Evolutionary conservation across 64 coral and sea anemone genomes (phyloP).

Genomic region (Stylophora pistillata): DNA sequence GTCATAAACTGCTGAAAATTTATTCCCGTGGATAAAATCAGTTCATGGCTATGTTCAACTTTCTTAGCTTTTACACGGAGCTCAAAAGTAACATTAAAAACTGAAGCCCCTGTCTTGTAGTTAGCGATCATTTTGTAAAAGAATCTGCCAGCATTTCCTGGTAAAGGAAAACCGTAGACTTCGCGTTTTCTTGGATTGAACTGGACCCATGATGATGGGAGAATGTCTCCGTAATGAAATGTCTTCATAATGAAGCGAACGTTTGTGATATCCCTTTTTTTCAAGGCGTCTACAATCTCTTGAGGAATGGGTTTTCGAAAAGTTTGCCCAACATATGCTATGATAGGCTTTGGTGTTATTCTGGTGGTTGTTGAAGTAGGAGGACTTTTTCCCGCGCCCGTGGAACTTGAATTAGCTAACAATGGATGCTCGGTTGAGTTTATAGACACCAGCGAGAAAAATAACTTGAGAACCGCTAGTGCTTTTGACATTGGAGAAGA

Average conservation of each 20-base stretch:
- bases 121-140: slow-evolving; percentile 31
- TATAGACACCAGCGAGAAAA: slow-evolving; percentile 78
- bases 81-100: slow-evolving; percentile 6
- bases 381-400: neutral
- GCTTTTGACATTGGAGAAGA: slow-evolving; percentile 94
- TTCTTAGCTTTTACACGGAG: slow-evolving; percentile 39
- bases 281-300: slow-evolving; percentile 7
- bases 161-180: slow-evolving; percentile 66
- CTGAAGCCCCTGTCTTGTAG: slow-evolving; percentile 10
- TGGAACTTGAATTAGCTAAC: neutral
- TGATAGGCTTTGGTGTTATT: neutral
- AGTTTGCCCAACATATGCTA: slow-evolving; percentile 42
- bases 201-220: slow-evolving; percentile 62
- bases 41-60: slow-evolving; percentile 54
- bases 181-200: slow-evolving; percentile 33
- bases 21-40: slow-evolving; percentile 58
- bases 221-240: slow-evolving; percentile 46
- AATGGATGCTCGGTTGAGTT: slow-evolving; percentile 65
- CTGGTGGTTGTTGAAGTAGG: neutral
- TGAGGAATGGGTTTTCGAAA: slow-evolving; percentile 46
- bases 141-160: slow-evolving; percentile 52
- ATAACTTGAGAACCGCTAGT: slow-evolving; percentile 82
- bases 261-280: slow-evolving; percentile 51
- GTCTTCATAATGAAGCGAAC: slow-evolving; percentile 58
- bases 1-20: slow-evolving; percentile 54